These are phyloP conservation scores for Holothuria glaberrima DNA, from an alignment of 35 echinoderm and acorn worm species.

Conservation along the genomic window DNA sequence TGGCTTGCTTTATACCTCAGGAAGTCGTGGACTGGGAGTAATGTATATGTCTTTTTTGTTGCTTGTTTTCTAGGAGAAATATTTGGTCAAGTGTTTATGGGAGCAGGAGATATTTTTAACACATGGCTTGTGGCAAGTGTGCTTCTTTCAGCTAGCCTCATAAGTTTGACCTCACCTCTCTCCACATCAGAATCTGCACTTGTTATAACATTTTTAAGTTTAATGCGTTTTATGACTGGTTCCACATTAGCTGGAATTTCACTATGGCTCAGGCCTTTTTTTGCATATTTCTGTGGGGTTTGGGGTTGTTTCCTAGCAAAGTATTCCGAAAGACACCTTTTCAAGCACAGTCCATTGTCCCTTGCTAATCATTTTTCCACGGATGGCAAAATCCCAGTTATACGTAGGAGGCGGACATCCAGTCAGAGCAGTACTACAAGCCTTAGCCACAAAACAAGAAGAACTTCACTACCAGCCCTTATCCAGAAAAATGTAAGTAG, in stretches of 20 bases:
- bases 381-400: conserved; percentile 96
- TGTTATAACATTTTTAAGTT: conserved; percentile 95
- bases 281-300: conserved; percentile 98
- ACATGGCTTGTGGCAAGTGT: conserved; percentile 86
- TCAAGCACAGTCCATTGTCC: conserved; percentile 59
- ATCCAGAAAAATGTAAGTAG: conserved; percentile 85
- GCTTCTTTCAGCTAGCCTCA: conserved; percentile 69
- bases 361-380: conserved; percentile 71
- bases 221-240: conserved; percentile 93
- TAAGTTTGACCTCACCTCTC: conserved; percentile 84
- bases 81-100: conserved; percentile 84
- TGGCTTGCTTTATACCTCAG: conserved; percentile 93
- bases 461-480: conserved; percentile 93
- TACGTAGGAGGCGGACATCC: conserved; percentile 81
- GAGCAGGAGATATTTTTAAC: conserved; percentile 74
- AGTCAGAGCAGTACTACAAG: conserved; percentile 77
- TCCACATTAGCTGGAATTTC: conserved; percentile 84
- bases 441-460: conserved; percentile 90
- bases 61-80: conserved; percentile 91
- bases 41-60: conserved; percentile 97
- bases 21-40: conserved; percentile 96
- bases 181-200: conserved; percentile 82
- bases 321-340: conserved; percentile 84
- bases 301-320: conserved; percentile 91
- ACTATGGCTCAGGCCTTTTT: conserved; percentile 84